Conservation (phyloP, 2,113 vertebrate genomes). For the Laticauda colubrina region DNA sequence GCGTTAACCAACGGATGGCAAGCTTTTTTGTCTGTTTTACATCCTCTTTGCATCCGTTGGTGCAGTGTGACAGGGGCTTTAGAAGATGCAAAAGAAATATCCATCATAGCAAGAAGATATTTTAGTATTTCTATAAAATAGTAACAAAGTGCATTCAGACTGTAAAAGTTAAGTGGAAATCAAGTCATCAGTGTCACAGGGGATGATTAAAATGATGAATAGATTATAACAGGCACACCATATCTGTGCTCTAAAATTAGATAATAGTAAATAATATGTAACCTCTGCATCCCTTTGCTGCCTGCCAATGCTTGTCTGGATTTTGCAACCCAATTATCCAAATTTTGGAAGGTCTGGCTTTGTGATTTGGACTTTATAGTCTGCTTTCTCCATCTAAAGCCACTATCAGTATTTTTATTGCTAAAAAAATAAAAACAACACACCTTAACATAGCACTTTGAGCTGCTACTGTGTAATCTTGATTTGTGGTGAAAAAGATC, state of each 20-base stretch:
- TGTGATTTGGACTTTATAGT: background rate
- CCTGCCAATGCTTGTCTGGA: background rate
- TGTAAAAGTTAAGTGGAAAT: background rate
- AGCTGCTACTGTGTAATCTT: background rate
- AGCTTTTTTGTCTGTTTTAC: no score
- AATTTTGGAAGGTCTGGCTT: background rate
- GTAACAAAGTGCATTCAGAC: background rate
- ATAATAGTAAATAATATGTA: background rate
- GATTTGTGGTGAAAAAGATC: background rate
- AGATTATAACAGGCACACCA: background rate
- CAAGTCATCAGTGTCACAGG: background rate
- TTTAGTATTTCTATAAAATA: background rate
- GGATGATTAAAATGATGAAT: background rate
- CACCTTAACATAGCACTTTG: background rate
- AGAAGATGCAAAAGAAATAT: background rate
- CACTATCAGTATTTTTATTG: background rate
- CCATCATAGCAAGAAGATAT: background rate
- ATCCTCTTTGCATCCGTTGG: no score
- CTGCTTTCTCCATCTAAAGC: background rate
- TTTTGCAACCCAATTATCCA: no score
- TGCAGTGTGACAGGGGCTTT: no score
- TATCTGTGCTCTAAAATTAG: background rate
- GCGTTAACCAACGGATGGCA: no score
- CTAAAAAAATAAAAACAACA: background rate
- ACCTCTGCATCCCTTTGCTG: background rate